Evolutionary conservation across 2,797 vertebrate species (phyloP), one percentile per base, ranked within the genome.

Genomic region (Champsocephalus esox): DNA sequence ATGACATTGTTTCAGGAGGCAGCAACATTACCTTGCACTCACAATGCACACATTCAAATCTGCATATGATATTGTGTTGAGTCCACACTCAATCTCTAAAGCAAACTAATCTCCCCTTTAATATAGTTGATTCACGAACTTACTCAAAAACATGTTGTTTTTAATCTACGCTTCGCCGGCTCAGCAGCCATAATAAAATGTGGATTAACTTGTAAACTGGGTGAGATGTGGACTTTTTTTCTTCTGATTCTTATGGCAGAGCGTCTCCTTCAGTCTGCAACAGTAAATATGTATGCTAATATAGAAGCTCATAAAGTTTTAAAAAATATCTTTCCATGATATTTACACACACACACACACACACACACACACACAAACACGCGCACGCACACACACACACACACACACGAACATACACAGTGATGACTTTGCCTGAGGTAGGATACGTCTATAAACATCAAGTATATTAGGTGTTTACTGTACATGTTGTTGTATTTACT

Each of bases 21-120:
- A 67, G 21, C 77, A 73, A 80, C 52, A 70, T 72, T 44, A 28
- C 44, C 48, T 78, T 28, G 49, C 70, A 73, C 48, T 70, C 32
- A 10, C 61, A 54, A 59, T 73, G 59, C 61, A 65, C 60, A 82
- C 60, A 73, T 88, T 89, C 70, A 77, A 87, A 90, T 87, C 75
- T 85, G 74, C 79, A 86, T 73, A 88, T 83, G 86, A 90, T 87
- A 88, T 87, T 84, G 76, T 82, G 48, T 68, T 52, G 83, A 89
- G 86, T 84, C 85, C 77, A 87, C 67, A 83, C 77, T 89, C 93
- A 93, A 93, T 94, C 92, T 87, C 83, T 77, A 73, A 89, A 62
- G 83, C 70, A 93, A 94, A 94, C 92, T 94, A 94, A 95, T 95
- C 93, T 94, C 90, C 87, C 82, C 88, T 92, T 93, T 94, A 94